A percentile compares a stretch with the other conserved stretches of the same genome.
These are phyloP conservation scores for Mylabris sibirica DNA, from an alignment of 2,888 invertebrate genomes.

Conservation along the genomic window DNA sequence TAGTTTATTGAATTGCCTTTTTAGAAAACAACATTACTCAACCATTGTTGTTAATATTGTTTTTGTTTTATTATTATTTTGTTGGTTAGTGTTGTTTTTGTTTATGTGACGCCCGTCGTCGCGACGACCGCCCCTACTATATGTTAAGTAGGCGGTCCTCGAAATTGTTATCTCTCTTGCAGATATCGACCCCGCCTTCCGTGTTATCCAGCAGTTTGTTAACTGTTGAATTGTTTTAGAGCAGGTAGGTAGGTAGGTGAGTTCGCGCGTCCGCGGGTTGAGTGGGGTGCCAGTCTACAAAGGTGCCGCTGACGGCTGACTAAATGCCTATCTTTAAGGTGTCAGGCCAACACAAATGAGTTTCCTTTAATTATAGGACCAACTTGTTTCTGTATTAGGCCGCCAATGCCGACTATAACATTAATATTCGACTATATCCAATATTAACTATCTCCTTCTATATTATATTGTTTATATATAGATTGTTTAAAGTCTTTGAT, in stretches of 20 bases:
- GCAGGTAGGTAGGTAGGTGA: constrained; percentile 61
- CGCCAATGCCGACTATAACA: constrained; percentile 48
- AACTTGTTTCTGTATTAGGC: constrained; percentile 59
- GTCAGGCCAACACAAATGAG: constrained; percentile 63
- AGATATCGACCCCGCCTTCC: constrained; percentile 57
- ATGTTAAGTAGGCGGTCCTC: constrained; percentile 49
- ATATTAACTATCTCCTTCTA: constrained; percentile 22
- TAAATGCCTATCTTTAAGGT: constrained; percentile 64
- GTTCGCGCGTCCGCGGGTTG: constrained; percentile 63
- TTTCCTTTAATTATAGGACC: constrained; percentile 63
- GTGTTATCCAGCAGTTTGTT: constrained; percentile 60
- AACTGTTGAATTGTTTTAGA: constrained; percentile 60
- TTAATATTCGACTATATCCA: constrained; percentile 35
- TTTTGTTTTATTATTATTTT: background rate
- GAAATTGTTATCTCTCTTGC: constrained; percentile 53
- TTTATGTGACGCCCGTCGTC: constrained; percentile 39
- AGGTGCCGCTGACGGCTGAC: constrained; percentile 63
- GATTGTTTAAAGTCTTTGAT: constrained; percentile 24
- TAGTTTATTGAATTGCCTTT: constrained; percentile 13
- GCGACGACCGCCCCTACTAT: constrained; percentile 49
- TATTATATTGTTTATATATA: constrained; percentile 21
- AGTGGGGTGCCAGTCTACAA: constrained; percentile 57
- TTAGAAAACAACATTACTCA: constrained; percentile 11
- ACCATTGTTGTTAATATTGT: constrained; percentile 8
- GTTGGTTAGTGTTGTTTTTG: background rate